Evolutionary conservation across 2,888 invertebrate species (phyloP).

Genomic region (Rhagonycha lutea): DNA sequence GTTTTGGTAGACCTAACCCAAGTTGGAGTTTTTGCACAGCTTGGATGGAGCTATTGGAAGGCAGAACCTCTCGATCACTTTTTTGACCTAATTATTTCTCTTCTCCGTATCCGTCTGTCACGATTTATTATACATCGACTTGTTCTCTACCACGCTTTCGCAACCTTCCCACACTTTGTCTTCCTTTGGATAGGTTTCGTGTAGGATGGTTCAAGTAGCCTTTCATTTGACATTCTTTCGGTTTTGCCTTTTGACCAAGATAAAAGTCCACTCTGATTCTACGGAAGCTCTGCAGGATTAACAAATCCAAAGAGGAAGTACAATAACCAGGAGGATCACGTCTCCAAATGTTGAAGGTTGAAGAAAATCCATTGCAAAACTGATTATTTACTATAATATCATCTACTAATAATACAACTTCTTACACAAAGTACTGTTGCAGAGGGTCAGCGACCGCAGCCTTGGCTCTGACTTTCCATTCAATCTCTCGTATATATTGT

Average conservation of each 20-base stretch:
- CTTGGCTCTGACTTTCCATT: constrained; percentile 56
- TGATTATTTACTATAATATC: background rate
- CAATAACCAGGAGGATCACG: no score
- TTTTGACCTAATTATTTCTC: background rate
- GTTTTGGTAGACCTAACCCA: no score
- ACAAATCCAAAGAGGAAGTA: no score
- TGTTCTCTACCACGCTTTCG: background rate
- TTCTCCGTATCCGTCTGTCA: background rate
- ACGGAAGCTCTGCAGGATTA: background rate
- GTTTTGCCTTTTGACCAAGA: background rate
- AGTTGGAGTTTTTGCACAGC: no score
- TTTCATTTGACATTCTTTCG: background rate
- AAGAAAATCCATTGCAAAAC: background rate
- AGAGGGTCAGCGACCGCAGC: constrained; percentile 54
- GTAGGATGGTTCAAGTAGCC: background rate
- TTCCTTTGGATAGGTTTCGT: background rate
- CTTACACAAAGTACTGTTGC: constrained; percentile 53
- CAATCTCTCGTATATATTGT: constrained; percentile 36
- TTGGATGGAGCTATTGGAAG: no score
- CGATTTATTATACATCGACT: background rate
- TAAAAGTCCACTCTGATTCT: background rate
- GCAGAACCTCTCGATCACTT: background rate
- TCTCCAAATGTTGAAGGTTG: background rate
- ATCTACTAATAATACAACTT: constrained; percentile 27
- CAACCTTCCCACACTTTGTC: background rate